phyloP scores from a whole-genome alignment of 2,113 vertebrate genomes.

The Pollimyrus isidori region DNA sequence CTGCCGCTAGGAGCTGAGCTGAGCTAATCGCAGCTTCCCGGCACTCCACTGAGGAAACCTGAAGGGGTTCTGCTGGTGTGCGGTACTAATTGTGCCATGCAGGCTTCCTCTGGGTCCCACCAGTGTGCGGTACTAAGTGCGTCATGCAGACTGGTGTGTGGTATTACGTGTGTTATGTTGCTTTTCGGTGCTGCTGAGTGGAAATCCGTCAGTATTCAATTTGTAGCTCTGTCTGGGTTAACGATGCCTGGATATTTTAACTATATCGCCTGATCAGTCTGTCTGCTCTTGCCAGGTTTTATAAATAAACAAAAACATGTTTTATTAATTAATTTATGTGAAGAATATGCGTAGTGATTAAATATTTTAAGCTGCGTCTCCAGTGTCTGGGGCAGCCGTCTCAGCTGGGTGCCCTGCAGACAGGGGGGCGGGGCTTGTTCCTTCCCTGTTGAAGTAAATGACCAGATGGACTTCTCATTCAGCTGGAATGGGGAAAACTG shows the following conservation, averaged over 20 bases:
- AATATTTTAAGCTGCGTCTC: neutral
- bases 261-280: neutral
- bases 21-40: neutral
- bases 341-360: neutral
- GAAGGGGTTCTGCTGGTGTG: neutral
- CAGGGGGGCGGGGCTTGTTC: neutral
- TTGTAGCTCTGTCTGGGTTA: neutral
- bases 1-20: constrained; percentile 16
- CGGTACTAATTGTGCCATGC: neutral
- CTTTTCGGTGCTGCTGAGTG: neutral
- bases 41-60: neutral
- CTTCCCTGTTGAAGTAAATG: neutral
- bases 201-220: neutral
- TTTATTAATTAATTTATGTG: constrained; percentile 6
- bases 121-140: neutral
- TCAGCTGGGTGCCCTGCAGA: neutral
- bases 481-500: neutral
- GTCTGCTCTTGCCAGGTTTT: neutral
- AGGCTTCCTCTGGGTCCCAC: neutral
- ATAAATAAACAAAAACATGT: constrained; percentile 8
- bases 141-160: neutral
- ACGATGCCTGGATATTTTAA: neutral
- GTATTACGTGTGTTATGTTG: neutral
- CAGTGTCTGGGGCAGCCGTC: neutral
- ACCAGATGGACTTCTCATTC: constrained; percentile 2